These are phyloP conservation scores for Microdon myrmicae DNA, from an alignment of 2,888 invertebrate species.

Conservation along the genomic window DNA sequence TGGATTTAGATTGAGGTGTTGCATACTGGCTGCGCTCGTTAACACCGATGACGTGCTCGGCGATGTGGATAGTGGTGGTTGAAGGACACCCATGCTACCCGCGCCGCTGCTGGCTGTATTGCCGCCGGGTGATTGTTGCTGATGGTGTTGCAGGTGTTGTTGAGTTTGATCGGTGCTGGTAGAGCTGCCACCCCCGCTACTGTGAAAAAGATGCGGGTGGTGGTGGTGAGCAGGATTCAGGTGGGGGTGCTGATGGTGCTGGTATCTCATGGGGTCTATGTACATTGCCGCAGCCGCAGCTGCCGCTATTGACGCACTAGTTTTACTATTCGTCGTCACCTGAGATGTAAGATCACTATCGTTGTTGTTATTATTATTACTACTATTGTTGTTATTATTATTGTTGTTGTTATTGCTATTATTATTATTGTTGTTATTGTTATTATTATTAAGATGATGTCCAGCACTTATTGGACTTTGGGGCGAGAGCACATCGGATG, in stretches of 20 bases:
- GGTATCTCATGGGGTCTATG: constrained; percentile 67
- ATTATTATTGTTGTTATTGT: constrained; percentile 55
- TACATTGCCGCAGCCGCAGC: constrained; percentile 68
- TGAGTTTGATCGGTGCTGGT: constrained; percentile 61
- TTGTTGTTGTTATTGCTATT: constrained; percentile 57
- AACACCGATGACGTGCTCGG: constrained; percentile 62
- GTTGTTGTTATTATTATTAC: constrained; percentile 55
- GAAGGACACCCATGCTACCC: constrained; percentile 60
- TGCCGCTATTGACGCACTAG: constrained; percentile 65
- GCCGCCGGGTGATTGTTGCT: constrained; percentile 56
- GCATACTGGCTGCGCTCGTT: constrained; percentile 58
- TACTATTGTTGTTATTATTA: constrained; percentile 58
- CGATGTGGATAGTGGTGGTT: constrained; percentile 61
- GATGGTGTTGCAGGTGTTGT: constrained; percentile 60
- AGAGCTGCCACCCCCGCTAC: constrained; percentile 24
- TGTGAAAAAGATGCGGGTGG: constrained; percentile 66
- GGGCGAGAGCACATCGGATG: constrained; percentile 66
- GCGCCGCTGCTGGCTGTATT: constrained; percentile 41
- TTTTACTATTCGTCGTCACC: constrained; percentile 57
- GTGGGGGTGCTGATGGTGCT: constrained; percentile 65
- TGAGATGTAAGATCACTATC: constrained; percentile 62
- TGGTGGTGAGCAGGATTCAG: constrained; percentile 59
- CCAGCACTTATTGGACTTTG: constrained; percentile 64
- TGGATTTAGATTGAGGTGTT: constrained; percentile 64
- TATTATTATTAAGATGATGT: constrained; percentile 53